phyloP scores from a whole-genome alignment of 1,140 invertebrate species.

The Brachionus koreanus region DNA sequence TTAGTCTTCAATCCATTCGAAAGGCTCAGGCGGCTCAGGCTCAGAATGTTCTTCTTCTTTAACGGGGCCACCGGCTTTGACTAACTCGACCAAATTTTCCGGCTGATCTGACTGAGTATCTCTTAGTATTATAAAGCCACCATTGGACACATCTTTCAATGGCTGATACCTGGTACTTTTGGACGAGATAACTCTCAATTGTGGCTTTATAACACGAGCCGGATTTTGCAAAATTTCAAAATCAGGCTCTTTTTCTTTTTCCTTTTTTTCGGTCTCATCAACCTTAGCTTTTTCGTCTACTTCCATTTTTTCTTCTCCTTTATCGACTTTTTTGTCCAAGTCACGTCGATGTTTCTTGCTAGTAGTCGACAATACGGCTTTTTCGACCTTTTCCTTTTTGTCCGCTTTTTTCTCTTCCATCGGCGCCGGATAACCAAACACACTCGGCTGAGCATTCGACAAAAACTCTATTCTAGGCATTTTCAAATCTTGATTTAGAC shows the following conservation, averaged over 20 bases:
- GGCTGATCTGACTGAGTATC: slow-evolving; percentile 20
- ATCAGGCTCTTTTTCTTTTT: slow-evolving; percentile 66
- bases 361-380: slow-evolving; percentile 92
- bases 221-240: slow-evolving; percentile 92
- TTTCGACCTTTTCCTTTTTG: slow-evolving; percentile 82
- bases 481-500: slow-evolving; percentile 86
- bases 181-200: slow-evolving; percentile 76
- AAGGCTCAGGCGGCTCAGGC: slow-evolving; percentile 90
- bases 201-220: slow-evolving; percentile 83
- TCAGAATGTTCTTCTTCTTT: slow-evolving; percentile 84
- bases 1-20: slow-evolving; percentile 77
- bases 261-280: slow-evolving; percentile 52
- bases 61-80: slow-evolving; percentile 78
- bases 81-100: slow-evolving; percentile 24
- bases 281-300: slow-evolving; percentile 60
- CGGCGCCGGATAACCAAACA: slow-evolving; percentile 91
- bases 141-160: slow-evolving; percentile 79
- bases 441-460: slow-evolving; percentile 86
- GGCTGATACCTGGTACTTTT: slow-evolving; percentile 76
- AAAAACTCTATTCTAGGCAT: slow-evolving; percentile 92
- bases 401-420: slow-evolving; percentile 89
- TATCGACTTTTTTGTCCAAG: slow-evolving; percentile 54
- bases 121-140: slow-evolving; percentile 79
- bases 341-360: slow-evolving; percentile 64
- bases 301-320: slow-evolving; percentile 61